Conservation (phyloP, 2,113 vertebrate species). For the Barbus barbus region DNA sequence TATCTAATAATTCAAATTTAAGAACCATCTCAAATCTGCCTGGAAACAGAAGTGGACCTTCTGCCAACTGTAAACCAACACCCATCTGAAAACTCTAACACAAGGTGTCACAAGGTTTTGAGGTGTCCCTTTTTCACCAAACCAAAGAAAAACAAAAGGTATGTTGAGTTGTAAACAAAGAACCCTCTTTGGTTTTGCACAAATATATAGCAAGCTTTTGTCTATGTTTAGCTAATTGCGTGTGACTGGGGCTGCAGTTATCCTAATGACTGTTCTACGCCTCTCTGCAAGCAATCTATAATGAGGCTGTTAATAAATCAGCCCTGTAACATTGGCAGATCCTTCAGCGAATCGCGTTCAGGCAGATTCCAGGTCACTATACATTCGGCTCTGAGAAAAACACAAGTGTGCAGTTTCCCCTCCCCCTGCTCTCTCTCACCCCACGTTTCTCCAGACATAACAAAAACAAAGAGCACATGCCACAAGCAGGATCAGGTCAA, state of each 20-base stretch:
- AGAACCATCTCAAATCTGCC: conserved; percentile 19
- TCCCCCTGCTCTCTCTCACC: neutral
- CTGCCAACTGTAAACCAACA: conserved; percentile 27
- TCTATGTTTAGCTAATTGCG: neutral
- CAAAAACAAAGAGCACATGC: conserved; percentile 30
- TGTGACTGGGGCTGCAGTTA: neutral
- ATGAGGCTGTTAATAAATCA: neutral
- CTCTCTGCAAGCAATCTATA: conserved; percentile 1
- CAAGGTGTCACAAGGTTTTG: neutral
- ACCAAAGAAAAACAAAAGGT: neutral
- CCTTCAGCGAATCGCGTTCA: neutral
- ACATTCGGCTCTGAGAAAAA: conserved; percentile 1
- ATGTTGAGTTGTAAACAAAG: neutral
- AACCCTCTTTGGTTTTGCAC: neutral
- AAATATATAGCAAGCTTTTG: neutral
- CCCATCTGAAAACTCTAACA: neutral
- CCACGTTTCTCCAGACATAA: conserved; percentile 1
- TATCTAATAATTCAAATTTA: conserved; percentile 24
- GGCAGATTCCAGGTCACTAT: conserved; percentile 12
- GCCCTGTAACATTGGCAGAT: neutral
- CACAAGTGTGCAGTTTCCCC: neutral
- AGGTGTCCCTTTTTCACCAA: neutral
- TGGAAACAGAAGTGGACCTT: conserved; percentile 37
- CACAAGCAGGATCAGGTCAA: conserved; percentile 7
- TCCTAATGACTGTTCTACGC: neutral